Evolutionary conservation across 2,888 invertebrate species (phyloP).

Genomic region (Calliphora vomitoria): DNA sequence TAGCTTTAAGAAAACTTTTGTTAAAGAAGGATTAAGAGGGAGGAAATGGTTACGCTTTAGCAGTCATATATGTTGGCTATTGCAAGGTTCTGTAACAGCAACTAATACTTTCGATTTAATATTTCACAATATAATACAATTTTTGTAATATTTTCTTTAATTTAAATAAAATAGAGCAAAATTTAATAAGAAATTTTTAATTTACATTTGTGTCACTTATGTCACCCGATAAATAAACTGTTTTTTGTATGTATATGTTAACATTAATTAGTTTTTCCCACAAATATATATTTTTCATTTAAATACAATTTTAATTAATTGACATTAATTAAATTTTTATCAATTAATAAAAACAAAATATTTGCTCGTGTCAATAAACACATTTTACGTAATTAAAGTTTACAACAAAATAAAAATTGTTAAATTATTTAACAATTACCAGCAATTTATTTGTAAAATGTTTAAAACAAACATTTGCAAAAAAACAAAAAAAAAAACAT

Average conservation of each 20-base stretch:
- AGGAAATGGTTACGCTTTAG: no score
- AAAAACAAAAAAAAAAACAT: neutral
- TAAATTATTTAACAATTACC: conserved; percentile 29
- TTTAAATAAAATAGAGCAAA: no score
- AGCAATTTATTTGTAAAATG: neutral
- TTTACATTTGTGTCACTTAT: no score
- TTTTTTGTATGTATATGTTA: neutral
- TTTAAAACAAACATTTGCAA: neutral
- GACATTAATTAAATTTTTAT: conserved; percentile 1
- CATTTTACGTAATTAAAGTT: neutral
- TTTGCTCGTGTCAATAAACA: conserved; percentile 7
- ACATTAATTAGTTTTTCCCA: neutral
- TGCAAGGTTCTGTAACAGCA: no score
- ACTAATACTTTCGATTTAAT: no score
- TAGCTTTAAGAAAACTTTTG: neutral
- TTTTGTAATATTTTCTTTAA: no score
- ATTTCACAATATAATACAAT: no score
- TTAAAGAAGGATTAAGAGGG: no score
- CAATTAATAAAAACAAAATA: conserved; percentile 4
- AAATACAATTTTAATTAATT: neutral
- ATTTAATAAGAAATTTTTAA: no score
- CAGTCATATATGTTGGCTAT: no score
- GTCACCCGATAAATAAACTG: no score
- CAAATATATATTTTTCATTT: neutral
- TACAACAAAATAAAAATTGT: neutral